Base-by-base conservation (phyloP, 2,113 vertebrate genomes). In the Heterotis niloticus region DNA sequence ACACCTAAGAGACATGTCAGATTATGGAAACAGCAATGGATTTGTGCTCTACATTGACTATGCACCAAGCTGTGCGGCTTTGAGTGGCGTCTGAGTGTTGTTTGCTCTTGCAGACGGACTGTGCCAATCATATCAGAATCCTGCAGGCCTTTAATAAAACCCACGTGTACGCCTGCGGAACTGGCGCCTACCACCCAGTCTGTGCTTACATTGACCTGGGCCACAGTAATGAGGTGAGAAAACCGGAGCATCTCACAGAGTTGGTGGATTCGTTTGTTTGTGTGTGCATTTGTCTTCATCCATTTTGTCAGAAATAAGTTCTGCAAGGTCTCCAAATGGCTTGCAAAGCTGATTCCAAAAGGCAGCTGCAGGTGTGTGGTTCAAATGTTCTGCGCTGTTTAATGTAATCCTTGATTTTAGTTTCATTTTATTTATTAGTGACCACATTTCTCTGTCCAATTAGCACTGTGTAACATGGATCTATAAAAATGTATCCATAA, bases 101-200 rank as follows among this genome's bases (percentile, higher is more conserved):
- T 78, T 26, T 79, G 3, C 1, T 13, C 82, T 66, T 78, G 0
- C 89, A 96, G 95, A 93, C 86, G 0, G 95, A 96, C 23, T 96
- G 95, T 69, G 93, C 93, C 78, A 96, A 96, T 90, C 95, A 94
- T 34, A 89, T 96, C 77, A 93, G 95, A 26, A 88, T 95, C 76
- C 90, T 96, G 44, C 94, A 96, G 86, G 90, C 91, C 0, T 93
- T 93, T 89, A 96, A 96, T 78, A 93, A 92, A 78, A 96, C 87
- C 1, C 94, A 95, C 0, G 89, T 96, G 44, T 94, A 93, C 0
- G 91, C 86, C 9, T 96, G 95, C 0, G 95, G 94, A 0, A 96
- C 95, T 0, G 94, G 95, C 0, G 94, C 95, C 44, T 96, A 92
- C 83, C 88, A 95, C 20, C 95, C 95, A 0, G 84, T 93, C 79